These are phyloP conservation scores for Oophaga pumilio DNA, from an alignment of 2,113 vertebrate genomes.

Conservation along the genomic window DNA sequence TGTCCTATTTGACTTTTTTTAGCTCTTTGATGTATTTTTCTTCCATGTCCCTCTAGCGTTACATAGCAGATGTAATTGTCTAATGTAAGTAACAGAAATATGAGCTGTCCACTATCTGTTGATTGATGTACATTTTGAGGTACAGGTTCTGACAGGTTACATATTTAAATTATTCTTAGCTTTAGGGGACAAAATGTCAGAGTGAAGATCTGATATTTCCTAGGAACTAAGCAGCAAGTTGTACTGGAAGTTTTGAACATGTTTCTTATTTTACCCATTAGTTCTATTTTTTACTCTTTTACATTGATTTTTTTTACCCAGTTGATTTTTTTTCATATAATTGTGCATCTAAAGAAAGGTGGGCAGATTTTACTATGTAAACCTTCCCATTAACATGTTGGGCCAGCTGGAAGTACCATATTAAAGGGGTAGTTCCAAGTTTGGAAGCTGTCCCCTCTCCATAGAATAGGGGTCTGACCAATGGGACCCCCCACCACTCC, in stretches of 20 bases:
- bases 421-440: no score
- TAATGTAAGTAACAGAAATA: neutral
- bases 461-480: no score
- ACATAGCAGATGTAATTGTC: constrained; percentile 5
- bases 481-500: no score
- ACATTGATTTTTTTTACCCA: neutral
- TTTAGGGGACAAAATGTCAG: constrained; percentile 31
- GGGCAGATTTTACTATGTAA: no score
- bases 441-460: no score
- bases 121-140: constrained; percentile 25
- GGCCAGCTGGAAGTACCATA: no score
- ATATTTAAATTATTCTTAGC: constrained; percentile 27
- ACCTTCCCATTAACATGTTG: no score
- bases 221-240: neutral
- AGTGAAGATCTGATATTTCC: constrained; percentile 6
- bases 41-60: constrained; percentile 2
- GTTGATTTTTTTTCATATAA: neutral
- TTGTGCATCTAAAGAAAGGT: no score
- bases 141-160: constrained; percentile 35
- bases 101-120: constrained; percentile 20
- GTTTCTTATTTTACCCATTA: neutral
- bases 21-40: constrained; percentile 23
- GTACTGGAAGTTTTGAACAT: neutral
- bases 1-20: neutral
- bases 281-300: neutral